These are phyloP conservation scores for Tupaia chinensis DNA, from an alignment of 2,113 vertebrate genomes.

Conservation along the genomic window DNA sequence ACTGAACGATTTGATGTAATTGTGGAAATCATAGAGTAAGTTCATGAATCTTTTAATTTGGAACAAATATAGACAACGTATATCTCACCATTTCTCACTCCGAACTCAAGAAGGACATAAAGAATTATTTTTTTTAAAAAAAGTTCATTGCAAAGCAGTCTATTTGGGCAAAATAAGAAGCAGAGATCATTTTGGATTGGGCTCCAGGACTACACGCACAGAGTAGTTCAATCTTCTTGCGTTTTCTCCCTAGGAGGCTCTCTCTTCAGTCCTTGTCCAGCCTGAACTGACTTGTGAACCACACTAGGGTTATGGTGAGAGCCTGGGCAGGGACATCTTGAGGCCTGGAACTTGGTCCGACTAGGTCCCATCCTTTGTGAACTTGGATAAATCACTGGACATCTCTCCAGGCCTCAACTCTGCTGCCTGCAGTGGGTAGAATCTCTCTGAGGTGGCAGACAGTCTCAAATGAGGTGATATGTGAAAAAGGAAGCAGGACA, in stretches of 20 bases:
- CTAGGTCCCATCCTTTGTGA: background rate
- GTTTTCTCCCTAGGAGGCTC: background rate
- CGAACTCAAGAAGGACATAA: constrained; percentile 12
- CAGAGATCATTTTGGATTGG: background rate
- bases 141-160: background rate
- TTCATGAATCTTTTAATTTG: background rate
- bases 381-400: too few species aligned
- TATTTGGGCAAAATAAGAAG: background rate
- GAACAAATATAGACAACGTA: constrained; percentile 18
- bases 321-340: too few species aligned
- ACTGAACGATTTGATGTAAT: background rate
- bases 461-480: background rate
- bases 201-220: background rate
- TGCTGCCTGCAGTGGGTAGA: background rate
- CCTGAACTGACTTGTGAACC: background rate
- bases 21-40: background rate
- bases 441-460: background rate
- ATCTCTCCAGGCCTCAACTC: background rate
- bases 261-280: background rate
- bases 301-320: accelerated
- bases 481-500: background rate
- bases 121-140: background rate
- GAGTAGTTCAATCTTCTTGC: background rate
- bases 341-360: accelerated
- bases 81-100: background rate